Base-by-base conservation (phyloP, 23 tunicate genomes). In the Styela clava region DNA sequence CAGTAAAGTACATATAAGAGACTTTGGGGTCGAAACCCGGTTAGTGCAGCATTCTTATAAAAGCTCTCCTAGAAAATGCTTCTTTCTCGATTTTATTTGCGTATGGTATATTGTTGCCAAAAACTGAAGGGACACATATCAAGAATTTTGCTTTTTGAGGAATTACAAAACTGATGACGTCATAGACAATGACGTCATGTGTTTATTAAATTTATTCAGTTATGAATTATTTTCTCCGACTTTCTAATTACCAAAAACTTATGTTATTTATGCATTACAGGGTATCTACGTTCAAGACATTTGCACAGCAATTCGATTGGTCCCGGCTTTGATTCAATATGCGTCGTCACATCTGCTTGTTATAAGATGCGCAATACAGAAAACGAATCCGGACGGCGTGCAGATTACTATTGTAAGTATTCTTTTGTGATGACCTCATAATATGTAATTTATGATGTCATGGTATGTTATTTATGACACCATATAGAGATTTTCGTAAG, bases 211-310 rank as follows among this genome's bases (percentile, higher is more conserved):
- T n/a, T n/a, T n/a, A n/a, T n/a, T n/a, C n/a, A n/a, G n/a, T n/a
- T n/a, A n/a, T n/a, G n/a, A n/a, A n/a, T n/a, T n/a, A n/a, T n/a
- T n/a, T n/a, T n/a, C n/a, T n/a, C n/a, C n/a, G n/a, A n/a, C n/a
- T n/a, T n/a, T n/a, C n/a, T n/a, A n/a, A n/a, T n/a, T n/a, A n/a
- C n/a, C n/a, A n/a, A n/a, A n/a, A n/a, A n/a, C n/a, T n/a, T n/a
- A n/a, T n/a, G n/a, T n/a, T n/a, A n/a, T n/a, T n/a, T n/a, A n/a
- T n/a, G n/a, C 31, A 24, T 74, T 78, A 0, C 82, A 90, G 92
- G 91, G 95, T 26, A 67, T 84, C 64, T 90, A 86, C 78, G 88
- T 86, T 37, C 71, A 82, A 23, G 99, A 95, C 78, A 76, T 95
- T 16, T 95, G 99, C 84, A 83, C 83, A 18, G 95, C 82, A 7